Conservation (phyloP, 2,888 invertebrate genomes). For the Sepioteuthis lessoniana region DNA sequence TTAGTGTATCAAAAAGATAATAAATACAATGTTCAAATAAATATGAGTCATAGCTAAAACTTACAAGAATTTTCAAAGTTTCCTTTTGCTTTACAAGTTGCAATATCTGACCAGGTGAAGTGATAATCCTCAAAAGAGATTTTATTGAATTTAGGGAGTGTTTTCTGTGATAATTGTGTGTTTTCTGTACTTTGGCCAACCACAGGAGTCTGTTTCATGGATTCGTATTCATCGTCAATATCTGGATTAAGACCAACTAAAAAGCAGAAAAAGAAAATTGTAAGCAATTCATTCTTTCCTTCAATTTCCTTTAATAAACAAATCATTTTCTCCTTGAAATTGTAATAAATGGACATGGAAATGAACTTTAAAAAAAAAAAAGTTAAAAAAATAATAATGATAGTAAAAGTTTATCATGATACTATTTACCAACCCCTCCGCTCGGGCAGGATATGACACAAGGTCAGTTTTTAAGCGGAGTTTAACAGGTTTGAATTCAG, state of each 20-base stretch:
- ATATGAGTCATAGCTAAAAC: neutral
- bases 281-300: neutral
- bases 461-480: too few species aligned
- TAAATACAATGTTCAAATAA: too few species aligned
- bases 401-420: too few species aligned
- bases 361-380: too few species aligned
- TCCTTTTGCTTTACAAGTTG: slow-evolving; percentile 69
- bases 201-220: neutral
- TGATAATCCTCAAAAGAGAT: slow-evolving; percentile 74
- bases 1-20: too few species aligned
- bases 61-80: neutral
- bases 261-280: neutral
- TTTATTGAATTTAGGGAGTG: slow-evolving; percentile 57
- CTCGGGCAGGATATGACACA: too few species aligned
- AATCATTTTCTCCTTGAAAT: too few species aligned
- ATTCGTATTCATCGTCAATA: neutral
- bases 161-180: neutral
- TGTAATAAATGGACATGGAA: too few species aligned
- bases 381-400: too few species aligned
- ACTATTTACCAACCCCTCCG: too few species aligned
- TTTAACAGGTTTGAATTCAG: too few species aligned
- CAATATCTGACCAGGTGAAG: slow-evolving; percentile 71
- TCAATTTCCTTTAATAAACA: too few species aligned
- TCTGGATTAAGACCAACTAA: neutral
- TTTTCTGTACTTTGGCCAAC: neutral